Evolutionary conservation across 2,797 vertebrate species (phyloP).

Genomic region (Anolis apletophallus): DNA sequence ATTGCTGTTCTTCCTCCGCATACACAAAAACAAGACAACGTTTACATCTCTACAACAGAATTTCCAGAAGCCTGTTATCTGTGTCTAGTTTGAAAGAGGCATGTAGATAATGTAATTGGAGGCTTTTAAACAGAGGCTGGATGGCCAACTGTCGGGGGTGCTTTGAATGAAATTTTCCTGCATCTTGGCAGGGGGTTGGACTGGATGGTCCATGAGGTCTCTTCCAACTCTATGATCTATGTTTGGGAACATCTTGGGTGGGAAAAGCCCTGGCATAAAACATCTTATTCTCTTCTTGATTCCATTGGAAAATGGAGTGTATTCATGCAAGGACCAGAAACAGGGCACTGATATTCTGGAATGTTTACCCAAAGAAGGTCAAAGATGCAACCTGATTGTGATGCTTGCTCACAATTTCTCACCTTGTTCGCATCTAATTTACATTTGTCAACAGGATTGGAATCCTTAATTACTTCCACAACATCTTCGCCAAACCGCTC

Average conservation of each 20-base stretch:
- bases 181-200: too few relatives aligned
- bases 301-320: not conserved
- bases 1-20: too few relatives aligned
- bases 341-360: not conserved
- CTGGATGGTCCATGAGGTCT: too few relatives aligned
- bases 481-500: slow-evolving; percentile 96
- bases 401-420: not conserved
- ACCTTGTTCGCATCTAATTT: slow-evolving; percentile 98
- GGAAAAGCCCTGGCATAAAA: not conserved
- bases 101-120: too few relatives aligned
- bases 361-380: not conserved
- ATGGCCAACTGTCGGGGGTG: too few relatives aligned
- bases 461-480: slow-evolving; percentile 98
- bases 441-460: slow-evolving; percentile 98
- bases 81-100: not conserved
- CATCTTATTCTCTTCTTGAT: not conserved
- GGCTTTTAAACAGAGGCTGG: too few relatives aligned
- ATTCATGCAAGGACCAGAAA: not conserved
- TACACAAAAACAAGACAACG: too few relatives aligned
- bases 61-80: not conserved
- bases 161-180: too few relatives aligned
- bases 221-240: not conserved
- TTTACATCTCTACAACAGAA: too few relatives aligned
- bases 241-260: not conserved
- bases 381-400: not conserved